Evolutionary conservation across 1,140 invertebrate genomes (phyloP), one percentile per base, ranked within the genome.

Genomic region (Ceratitis capitata): DNA sequence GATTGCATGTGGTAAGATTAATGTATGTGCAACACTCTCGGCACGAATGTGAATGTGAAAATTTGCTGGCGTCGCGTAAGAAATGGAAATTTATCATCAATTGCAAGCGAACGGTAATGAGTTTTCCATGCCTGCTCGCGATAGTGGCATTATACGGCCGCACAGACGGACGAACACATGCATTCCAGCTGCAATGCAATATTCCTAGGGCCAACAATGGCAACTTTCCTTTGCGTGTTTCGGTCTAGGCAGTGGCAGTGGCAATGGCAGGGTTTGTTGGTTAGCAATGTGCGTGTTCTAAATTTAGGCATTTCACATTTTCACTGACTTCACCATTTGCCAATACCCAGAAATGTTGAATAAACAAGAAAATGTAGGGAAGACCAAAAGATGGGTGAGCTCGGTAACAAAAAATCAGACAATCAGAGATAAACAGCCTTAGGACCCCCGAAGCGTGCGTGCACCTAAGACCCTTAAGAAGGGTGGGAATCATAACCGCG

Each of bases 81-180:
- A 85, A 85, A 85, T 84, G 82, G 58, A 85, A 85, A 85, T 85
- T 85, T 85, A 85, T 85, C 85, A 85, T 85, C 82, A 53, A 61
- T 58, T 85, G 42, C 64, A 51, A 69, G 85, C 69, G 56, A 82
- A 56, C 85, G 85, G 82, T 85, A 85, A 85, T 85, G 85, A 85
- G 85, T 85, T 85, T 64, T 85, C 85, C 85, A 85, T 85, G 82
- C 39, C 58, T 82, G 82, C 58, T 58, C 85, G 74, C 78, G 69
- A 78, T 78, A 45, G 69, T 26, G 69, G 39, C 39, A 78, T 69
- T 69, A 69, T 19, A 19, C n/a, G n/a, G 39, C n/a, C 39, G 32
- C 69, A 78, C 23, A 23, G 42, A 23, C 23, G 42, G 29, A 14
- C 19, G 14, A 35, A 6, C 32, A 35, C 32, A 78, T 29, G 69